A percentile compares a stretch with the other conserved stretches of the same genome.
Conservation (phyloP, 2,797 vertebrate genomes). For the Syncerus caffer region DNA sequence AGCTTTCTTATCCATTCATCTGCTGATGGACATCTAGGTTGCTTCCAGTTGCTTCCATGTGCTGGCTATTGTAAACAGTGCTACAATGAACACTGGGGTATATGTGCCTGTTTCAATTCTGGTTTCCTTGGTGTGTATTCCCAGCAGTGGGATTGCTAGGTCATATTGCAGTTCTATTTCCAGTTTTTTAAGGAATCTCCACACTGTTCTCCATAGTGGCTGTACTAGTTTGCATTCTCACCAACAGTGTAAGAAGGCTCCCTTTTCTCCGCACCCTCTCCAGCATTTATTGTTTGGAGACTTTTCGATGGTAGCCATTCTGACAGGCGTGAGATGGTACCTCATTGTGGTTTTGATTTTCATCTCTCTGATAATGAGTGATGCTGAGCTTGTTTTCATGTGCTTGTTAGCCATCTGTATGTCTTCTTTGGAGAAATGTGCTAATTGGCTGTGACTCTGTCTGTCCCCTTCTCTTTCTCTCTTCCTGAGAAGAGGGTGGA, state of each 20-base stretch:
- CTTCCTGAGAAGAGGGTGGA: not conserved
- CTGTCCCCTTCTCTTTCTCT: not conserved
- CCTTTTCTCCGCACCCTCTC: not conserved
- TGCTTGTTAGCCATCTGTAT: not conserved
- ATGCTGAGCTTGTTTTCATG: not conserved
- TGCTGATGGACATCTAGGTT: not conserved
- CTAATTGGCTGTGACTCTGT: not conserved
- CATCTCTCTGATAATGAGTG: not conserved
- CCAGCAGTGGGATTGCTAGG: not conserved
- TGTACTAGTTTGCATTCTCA: not conserved
- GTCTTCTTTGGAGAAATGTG: not conserved
- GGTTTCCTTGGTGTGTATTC: not conserved
- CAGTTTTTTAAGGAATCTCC: not conserved
- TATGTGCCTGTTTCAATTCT: not conserved
- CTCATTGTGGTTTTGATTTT: not conserved
- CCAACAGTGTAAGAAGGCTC: not conserved
- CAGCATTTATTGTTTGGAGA: not conserved
- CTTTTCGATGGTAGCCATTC: not conserved
- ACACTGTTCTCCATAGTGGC: not conserved
- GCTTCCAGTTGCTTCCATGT: not conserved
- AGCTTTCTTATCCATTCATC: not conserved
- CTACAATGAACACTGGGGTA: accelerated
- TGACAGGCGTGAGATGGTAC: not conserved
- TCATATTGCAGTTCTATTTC: not conserved
- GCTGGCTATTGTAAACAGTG: not conserved